Percentiles rank a stretch among this genome's conserved stretches.
phyloP scores from a whole-genome alignment of 2,113 vertebrate genomes.

The Greenwoodochromis staneri region DNA sequence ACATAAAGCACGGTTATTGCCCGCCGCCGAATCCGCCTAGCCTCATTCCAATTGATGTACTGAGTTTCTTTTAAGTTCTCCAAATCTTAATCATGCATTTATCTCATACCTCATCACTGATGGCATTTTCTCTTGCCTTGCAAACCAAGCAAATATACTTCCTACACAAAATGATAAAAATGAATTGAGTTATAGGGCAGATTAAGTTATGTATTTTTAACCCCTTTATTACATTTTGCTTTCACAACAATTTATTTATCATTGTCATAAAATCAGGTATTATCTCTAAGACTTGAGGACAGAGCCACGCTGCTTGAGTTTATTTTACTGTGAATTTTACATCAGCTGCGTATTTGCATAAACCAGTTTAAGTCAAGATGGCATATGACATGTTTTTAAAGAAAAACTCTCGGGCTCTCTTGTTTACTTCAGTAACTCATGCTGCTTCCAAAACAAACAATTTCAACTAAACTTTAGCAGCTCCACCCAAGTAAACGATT shows the following conservation, averaged over 20 bases:
- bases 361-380: not conserved
- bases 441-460: conserved; percentile 13
- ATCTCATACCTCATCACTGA: not conserved
- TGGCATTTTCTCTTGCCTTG: not conserved
- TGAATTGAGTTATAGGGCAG: not conserved
- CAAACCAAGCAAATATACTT: not conserved
- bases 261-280: not conserved
- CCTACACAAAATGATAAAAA: not conserved
- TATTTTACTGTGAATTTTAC: not conserved
- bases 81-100: not conserved
- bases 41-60: conserved; percentile 10
- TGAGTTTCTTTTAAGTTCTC: not conserved
- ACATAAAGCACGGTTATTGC: conserved; percentile 58
- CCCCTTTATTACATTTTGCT: not conserved
- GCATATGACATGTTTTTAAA: not conserved
- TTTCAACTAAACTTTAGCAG: not conserved
- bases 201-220: not conserved
- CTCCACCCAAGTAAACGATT: conserved; percentile 34
- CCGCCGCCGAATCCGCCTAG: not conserved
- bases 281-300: not conserved
- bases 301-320: not conserved
- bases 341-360: not conserved
- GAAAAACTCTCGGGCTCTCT: not conserved
- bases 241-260: not conserved
- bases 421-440: not conserved